These are phyloP conservation scores for Leucopsar rothschildi DNA, from an alignment of 2,113 vertebrate genomes.

Conservation along the genomic window DNA sequence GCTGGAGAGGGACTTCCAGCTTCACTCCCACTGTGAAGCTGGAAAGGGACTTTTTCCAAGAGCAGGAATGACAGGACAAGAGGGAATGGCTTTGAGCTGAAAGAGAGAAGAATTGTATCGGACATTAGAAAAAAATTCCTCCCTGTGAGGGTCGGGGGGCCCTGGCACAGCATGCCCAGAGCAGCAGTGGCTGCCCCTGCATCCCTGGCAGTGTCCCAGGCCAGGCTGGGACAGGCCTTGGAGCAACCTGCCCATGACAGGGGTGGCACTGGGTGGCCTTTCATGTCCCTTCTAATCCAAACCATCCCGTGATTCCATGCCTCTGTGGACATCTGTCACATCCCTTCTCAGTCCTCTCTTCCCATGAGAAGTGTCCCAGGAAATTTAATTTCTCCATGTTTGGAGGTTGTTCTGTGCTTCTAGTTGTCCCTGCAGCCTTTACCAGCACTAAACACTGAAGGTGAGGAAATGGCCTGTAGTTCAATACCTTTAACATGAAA, in stretches of 20 bases:
- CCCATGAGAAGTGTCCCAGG: neutral
- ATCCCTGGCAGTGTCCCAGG: neutral
- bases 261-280: neutral
- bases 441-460: neutral
- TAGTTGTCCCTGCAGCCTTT: neutral
- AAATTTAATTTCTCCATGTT: neutral
- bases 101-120: neutral
- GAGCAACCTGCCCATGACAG: neutral
- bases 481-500: neutral
- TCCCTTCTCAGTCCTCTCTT: neutral
- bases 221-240: neutral
- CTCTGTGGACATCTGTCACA: neutral
- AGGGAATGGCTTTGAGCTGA: neutral
- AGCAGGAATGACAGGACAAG: neutral
- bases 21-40: neutral
- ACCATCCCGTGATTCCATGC: neutral
- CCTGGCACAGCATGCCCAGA: neutral
- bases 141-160: neutral
- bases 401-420: neutral
- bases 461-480: neutral
- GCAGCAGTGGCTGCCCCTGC: neutral
- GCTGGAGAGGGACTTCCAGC: neutral
- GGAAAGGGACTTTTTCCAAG: neutral
- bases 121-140: neutral
- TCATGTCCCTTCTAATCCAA: neutral